These are phyloP conservation scores for Pachycephus smyrnensis DNA, from an alignment of 2,888 invertebrate species.

Conservation along the genomic window DNA sequence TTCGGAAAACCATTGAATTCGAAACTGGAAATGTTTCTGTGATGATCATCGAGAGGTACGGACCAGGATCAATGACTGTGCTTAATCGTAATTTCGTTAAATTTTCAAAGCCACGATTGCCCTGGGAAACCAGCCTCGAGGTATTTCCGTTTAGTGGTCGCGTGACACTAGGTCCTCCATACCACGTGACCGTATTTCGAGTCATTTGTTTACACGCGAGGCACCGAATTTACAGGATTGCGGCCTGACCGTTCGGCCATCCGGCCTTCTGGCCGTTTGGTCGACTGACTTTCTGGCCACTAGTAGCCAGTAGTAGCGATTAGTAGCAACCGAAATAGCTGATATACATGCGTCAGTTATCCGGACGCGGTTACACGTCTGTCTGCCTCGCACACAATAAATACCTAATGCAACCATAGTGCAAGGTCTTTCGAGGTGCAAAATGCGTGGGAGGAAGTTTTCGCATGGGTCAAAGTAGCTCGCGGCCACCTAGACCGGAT, in stretches of 20 bases:
- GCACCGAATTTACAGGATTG: neutral
- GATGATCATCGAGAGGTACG: neutral
- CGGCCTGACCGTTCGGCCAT: neutral
- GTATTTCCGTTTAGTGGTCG: neutral
- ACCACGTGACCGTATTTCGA: neutral
- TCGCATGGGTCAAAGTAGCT: neutral
- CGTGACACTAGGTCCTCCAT: neutral
- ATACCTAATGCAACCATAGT: neutral
- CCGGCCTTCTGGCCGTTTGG: too few relatives aligned
- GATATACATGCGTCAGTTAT: neutral
- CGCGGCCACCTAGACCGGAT: neutral
- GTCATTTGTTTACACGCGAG: neutral
- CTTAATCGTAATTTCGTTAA: conserved; percentile 43
- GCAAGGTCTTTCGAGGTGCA: neutral
- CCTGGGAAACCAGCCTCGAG: neutral
- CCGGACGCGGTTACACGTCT: neutral
- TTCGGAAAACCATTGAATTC: neutral
- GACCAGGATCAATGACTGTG: conserved; percentile 30
- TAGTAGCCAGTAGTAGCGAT: neutral
- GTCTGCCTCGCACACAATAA: neutral
- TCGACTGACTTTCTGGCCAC: neutral
- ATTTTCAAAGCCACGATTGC: conserved; percentile 29
- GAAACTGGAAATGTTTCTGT: neutral
- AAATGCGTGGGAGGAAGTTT: neutral
- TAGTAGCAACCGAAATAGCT: neutral